Evolutionary conservation across 2,888 invertebrate genomes (phyloP), one percentile per base, ranked within the genome.

Genomic region (Kuschelorhynchus macadamiae): DNA sequence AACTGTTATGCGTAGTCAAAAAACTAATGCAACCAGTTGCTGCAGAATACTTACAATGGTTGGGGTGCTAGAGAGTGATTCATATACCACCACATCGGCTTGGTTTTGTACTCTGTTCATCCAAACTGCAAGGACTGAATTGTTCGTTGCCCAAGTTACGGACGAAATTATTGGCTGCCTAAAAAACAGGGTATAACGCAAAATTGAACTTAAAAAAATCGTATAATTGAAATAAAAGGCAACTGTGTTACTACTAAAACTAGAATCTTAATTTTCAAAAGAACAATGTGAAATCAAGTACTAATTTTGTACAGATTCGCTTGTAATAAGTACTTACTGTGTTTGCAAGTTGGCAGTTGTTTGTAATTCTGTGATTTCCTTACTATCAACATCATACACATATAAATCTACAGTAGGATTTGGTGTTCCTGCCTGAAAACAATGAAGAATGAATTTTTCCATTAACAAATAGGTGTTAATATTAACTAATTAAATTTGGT

Each of bases 71-170:
- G 67, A 61, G 20, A 61, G 16, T 39, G 39, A 20, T 44, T 65
- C 56, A 14, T 84, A 84, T 11, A 80, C 71, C 2, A 80, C 74
- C 41, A 84, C 77, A 11, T 74, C 73, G 0, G 91, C 89, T 57
- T 87, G 84, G 78, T 95, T 96, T 83, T 98, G 97, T 20, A 92
- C 90, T 57, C 97, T 87, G 83, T 96, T 94, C 84, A 95, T 91
- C 95, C 96, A 97, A 67, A 94, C 89, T 11, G 96, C 88, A 7
- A 90, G 88, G 11, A 96, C 85, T 11, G 89, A 85, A 32, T 87
- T 84, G 71, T 91, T 88, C 63, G 89, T 89, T 49, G 92, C 88
- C 89, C 96, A 97, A 47, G 87, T 85, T n/a, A 95, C 91, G 0
- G 89, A 85, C 52, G 91, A 88, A 73, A 93, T 81, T 73, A 91